Base-by-base conservation (phyloP, 2,113 vertebrate genomes). In the Albula glossodonta region DNA sequence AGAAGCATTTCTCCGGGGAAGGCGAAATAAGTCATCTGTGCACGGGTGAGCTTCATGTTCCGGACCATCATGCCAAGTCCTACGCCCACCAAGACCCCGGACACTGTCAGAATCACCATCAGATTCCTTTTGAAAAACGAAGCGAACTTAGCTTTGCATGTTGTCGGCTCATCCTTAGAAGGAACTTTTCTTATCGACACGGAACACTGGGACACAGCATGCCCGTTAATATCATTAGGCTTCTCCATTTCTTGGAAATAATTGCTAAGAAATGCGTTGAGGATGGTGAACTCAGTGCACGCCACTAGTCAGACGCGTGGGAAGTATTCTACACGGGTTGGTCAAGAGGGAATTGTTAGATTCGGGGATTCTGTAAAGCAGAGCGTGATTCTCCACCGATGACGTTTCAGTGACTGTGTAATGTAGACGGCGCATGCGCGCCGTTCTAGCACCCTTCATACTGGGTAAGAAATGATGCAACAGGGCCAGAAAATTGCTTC, bases 1-100 rank as follows among this genome's bases (percentile, higher is more conserved):
- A 99, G 96, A 83, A 99, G 95, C 96, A 99, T 95, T 93, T 99
- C 98, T 0, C 98, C 98, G 0, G 98, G 98, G 89, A 99, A 99
- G 85, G 97, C 97, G 93, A 99, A 96, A 86, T 97, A 97, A 85
- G 89, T 90, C 92, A 97, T 90, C 88, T 97, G 97, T 25, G 97
- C 95, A 79, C 91, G 94, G 90, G 88, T 93, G 12, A 99, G 94
- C 3, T 80, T 80, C 91, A 96, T 91, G 11, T 88, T 90, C 77
- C 98, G 95, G 81, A 97, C 94, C n/a, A 93, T 91, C 81, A 96
- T 93, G 1, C 98, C 98, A 88, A 98, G 90, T n/a, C 92, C 97
- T 49, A 97, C 96, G 57, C 98, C 98, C 70, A 95, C 95, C 87
- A 96, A 84, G 63, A 99, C 97, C 6, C 97, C 98, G 0, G 96